Evolutionary conservation across 2,797 vertebrate species (phyloP), one percentile per base, ranked within the genome.

Genomic region (Pseudocheirus occidentalis): DNA sequence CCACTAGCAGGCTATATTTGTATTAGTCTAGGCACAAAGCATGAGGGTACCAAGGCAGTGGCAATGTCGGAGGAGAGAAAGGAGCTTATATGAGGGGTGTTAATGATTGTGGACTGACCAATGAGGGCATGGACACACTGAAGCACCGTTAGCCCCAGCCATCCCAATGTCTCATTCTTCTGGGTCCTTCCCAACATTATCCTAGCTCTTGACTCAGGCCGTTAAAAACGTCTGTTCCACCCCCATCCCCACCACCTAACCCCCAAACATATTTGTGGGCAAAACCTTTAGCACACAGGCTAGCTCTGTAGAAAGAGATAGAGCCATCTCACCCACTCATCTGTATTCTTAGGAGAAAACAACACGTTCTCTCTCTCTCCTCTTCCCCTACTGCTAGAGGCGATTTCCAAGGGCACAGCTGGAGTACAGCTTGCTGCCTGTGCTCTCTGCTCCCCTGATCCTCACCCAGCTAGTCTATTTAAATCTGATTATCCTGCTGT

Each of bases 191-290:
- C n/a, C 62, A 73, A 92, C 13, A 62, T 62, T 91, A 90, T 94
- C 90, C 90, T 29, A 89, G 29, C 55, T 46, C 46, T 50, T 50
- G 50, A 50, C 40, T 50, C 40, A 40, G 62, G n/a, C 4, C n/a
- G 27, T 87, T 81, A 87, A 96, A 97, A 81, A 94, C 92, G 90
- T 31, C 55, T 90, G 92, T 56, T 66, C 59, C 91, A 89, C 0
- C 92, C 55, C 89, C 93, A 95, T 66, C n/a, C 18, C 66, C 18
- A 9, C 66, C 66, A 18, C 66, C 66, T 73, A 73, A 40, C n/a
- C 93, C 90, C 81, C 91, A 95, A 95, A 97, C 81, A 94, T 92
- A 90, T 93, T 91, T 95, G 93, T 53, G 53, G 92, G 93, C 89
- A 55, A n/a, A 91, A 56, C 90, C 89, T 90, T 50, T 34, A 95